Percentiles rank a stretch among this genome's conserved stretches.
Evolutionary conservation across 2,888 invertebrate species (phyloP).

Genomic region (Sinohyriopsis cumingii): DNA sequence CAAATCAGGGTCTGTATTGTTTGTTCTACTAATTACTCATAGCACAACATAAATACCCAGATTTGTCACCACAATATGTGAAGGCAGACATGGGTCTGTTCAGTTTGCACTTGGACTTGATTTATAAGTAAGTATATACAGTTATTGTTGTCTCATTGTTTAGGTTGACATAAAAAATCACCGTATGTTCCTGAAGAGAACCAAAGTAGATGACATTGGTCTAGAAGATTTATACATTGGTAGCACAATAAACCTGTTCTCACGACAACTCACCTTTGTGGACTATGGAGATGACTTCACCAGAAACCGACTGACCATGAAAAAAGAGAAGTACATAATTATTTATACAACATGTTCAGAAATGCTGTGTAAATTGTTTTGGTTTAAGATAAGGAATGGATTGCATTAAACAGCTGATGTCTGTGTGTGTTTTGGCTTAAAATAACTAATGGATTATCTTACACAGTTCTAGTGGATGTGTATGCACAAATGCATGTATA

Average conservation of each 20-base stretch:
- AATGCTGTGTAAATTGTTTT: background rate
- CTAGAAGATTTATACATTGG: slow-evolving; percentile 72
- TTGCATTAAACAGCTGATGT: background rate
- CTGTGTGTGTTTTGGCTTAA: background rate
- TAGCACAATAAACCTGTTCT: slow-evolving; percentile 71
- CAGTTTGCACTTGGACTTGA: background rate
- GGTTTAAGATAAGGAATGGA: too few species aligned
- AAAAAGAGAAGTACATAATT: slow-evolving; percentile 68
- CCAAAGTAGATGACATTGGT: slow-evolving; percentile 65
- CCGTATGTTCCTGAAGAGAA: slow-evolving; percentile 70
- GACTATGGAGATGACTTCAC: slow-evolving; percentile 73
- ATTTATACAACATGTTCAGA: background rate
- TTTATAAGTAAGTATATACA: background rate
- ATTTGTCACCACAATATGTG: too few species aligned
- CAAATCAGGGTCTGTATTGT: background rate
- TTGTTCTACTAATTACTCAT: background rate
- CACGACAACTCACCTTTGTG: slow-evolving; percentile 70
- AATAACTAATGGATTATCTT: background rate
- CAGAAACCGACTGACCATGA: slow-evolving; percentile 59
- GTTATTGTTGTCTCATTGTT: slow-evolving; percentile 12
- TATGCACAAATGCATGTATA: too few species aligned
- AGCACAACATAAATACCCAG: too few species aligned
- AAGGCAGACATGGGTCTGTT: too few species aligned
- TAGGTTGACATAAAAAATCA: slow-evolving; percentile 73
- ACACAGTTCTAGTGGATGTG: background rate